Percentiles rank a stretch among this genome's conserved stretches.
These are phyloP conservation scores for Apostichopus leukothele DNA, from an alignment of 53 echinoderm and acorn worm species.

Conservation along the genomic window DNA sequence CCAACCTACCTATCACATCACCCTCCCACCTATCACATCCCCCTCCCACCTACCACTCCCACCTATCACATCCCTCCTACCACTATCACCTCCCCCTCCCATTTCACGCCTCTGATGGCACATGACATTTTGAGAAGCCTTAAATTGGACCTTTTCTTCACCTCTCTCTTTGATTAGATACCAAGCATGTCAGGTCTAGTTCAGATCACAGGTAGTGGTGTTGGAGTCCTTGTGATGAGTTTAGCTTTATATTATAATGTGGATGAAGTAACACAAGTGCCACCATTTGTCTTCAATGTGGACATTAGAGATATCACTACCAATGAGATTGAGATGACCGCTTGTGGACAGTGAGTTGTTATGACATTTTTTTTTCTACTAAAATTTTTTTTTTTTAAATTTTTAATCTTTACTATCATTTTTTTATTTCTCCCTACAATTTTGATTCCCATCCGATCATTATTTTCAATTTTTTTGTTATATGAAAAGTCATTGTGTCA, in stretches of 20 bases:
- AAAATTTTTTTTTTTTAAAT: background rate
- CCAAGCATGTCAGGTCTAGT: background rate
- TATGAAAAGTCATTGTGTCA: no score
- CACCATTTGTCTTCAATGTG: background rate
- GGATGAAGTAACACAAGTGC: background rate
- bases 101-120: no score
- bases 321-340: background rate
- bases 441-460: no score
- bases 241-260: background rate
- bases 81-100: no score
- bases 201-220: background rate
- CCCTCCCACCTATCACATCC: no score
- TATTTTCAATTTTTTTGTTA: no score
- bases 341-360: conserved; percentile 3
- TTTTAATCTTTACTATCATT: background rate
- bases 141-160: no score
- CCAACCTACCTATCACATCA: no score
- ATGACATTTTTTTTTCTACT: background rate
- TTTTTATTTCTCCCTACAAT: background rate
- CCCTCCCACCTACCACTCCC: no score
- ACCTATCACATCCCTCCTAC: no score
- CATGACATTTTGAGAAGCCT: no score
- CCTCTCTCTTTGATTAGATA: background rate
- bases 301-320: background rate
- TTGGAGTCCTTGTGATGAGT: background rate